phyloP scores from a whole-genome alignment of 1,140 invertebrate species.

The Drosophila navojoa region DNA sequence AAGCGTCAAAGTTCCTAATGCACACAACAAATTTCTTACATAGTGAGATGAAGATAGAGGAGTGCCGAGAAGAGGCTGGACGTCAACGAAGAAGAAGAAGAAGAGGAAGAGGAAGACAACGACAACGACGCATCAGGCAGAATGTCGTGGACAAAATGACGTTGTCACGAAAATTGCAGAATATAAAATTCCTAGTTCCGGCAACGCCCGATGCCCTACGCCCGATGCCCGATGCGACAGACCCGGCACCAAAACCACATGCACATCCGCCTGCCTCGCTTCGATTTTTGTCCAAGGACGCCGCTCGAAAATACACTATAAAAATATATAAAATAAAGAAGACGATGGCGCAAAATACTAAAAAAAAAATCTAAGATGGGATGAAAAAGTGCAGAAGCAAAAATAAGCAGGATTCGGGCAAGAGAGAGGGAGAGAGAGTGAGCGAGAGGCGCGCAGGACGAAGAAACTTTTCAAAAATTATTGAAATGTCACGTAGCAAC shows the following conservation, averaged over 20 bases:
- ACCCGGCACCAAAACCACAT: constrained; percentile 59
- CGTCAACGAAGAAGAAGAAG: constrained; percentile 28
- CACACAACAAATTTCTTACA: constrained; percentile 83
- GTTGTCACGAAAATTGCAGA: constrained; percentile 83
- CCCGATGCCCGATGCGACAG: constrained; percentile 36
- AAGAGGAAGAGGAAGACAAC: constrained; percentile 9
- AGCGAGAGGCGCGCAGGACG: constrained; percentile 12
- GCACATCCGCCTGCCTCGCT: constrained; percentile 56
- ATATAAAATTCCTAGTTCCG: constrained; percentile 83
- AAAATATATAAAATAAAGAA: constrained; percentile 63
- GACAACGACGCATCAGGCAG: constrained; percentile 70
- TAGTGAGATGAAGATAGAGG: neutral
- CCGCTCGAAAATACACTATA: constrained; percentile 60
- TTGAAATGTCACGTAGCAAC: constrained; percentile 84
- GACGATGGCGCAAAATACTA: constrained; percentile 38
- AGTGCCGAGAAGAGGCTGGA: constrained; percentile 37
- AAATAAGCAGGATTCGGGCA: constrained; percentile 33
- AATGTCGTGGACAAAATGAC: constrained; percentile 83
- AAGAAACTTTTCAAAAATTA: constrained; percentile 84
- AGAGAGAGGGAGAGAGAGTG: neutral
- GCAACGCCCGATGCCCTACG: constrained; percentile 39
- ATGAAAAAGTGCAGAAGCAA: constrained; percentile 16
- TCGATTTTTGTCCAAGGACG: constrained; percentile 76
- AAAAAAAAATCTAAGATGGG: constrained; percentile 12
- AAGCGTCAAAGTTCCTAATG: constrained; percentile 83